These are phyloP conservation scores for Esperia sulphurella DNA, from an alignment of 2,888 invertebrate genomes.

Conservation along the genomic window DNA sequence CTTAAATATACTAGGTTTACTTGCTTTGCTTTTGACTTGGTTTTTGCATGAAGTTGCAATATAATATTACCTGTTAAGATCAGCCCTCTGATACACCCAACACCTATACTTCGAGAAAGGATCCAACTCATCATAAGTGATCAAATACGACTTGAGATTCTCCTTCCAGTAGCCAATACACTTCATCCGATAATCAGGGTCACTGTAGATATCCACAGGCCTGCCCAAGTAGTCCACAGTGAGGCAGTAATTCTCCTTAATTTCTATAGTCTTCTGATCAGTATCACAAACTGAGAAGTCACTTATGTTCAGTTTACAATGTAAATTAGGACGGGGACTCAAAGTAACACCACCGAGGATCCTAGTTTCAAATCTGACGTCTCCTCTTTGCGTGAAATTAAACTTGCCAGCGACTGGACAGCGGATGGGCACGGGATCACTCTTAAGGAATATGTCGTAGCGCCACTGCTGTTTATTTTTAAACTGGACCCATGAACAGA, in stretches of 20 bases:
- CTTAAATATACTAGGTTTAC: too few species aligned
- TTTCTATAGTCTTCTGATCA: conserved; percentile 95
- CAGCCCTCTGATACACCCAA: conserved; percentile 98
- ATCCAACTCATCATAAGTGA: conserved; percentile 97
- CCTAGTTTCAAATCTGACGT: conserved; percentile 93
- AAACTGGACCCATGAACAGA: conserved; percentile 97
- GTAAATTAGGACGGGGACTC: conserved; percentile 94
- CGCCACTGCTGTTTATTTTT: conserved; percentile 91
- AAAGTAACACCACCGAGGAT: conserved; percentile 97
- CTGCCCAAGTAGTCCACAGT: conserved; percentile 97
- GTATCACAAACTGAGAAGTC: conserved; percentile 97
- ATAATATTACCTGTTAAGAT: conserved; percentile 92
- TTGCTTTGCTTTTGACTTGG: too few species aligned
- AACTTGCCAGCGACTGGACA: conserved; percentile 99
- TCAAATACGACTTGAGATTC: conserved; percentile 96
- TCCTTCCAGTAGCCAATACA: conserved; percentile 99
- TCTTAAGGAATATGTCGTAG: conserved; percentile 91
- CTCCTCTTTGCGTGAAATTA: conserved; percentile 94
- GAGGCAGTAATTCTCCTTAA: conserved; percentile 97
- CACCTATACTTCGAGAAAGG: conserved; percentile 97
- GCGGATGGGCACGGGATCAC: conserved; percentile 92
- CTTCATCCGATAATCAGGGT: conserved; percentile 97
- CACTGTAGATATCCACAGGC: conserved; percentile 97
- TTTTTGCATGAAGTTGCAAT: too few species aligned
- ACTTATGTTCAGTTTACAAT: conserved; percentile 95